phyloP scores from a whole-genome alignment of 2,888 invertebrate genomes.

The Tipula vernalis region DNA sequence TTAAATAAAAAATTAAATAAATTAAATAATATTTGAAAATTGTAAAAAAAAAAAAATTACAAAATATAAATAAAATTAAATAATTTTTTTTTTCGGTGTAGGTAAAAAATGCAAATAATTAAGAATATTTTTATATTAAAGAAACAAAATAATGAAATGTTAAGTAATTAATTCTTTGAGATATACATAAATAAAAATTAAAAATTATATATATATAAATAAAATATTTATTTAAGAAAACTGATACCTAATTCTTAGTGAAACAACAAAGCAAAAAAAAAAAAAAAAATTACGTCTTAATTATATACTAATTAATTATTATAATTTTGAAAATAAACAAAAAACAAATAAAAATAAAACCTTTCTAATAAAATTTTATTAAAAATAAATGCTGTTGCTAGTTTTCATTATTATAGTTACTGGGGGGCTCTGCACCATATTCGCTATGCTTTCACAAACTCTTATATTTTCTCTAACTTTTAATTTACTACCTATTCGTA shows the following conservation, averaged over 20 bases:
- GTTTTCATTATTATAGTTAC: neutral
- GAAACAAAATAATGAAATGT: neutral
- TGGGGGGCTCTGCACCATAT: no score
- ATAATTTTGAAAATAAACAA: neutral
- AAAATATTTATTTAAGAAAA: neutral
- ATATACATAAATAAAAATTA: neutral
- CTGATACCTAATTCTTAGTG: neutral
- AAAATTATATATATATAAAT: neutral
- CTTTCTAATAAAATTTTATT: conserved; percentile 4
- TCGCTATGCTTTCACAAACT: no score
- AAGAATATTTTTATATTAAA: conserved; percentile 4
- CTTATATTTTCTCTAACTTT: no score
- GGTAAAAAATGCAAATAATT: neutral
- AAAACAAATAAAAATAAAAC: neutral
- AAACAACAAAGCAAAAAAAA: neutral
- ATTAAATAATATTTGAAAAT: neutral
- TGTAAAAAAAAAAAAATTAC: neutral
- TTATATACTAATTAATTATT: neutral
- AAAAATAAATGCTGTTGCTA: neutral
- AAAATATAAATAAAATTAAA: neutral
- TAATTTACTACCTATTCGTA: no score
- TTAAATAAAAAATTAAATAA: neutral
- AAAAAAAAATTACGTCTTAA: neutral
- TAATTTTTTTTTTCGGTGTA: neutral
- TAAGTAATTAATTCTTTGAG: neutral